Evolutionary conservation across 1,140 invertebrate genomes (phyloP).

Genomic region (Artemia franciscana): DNA sequence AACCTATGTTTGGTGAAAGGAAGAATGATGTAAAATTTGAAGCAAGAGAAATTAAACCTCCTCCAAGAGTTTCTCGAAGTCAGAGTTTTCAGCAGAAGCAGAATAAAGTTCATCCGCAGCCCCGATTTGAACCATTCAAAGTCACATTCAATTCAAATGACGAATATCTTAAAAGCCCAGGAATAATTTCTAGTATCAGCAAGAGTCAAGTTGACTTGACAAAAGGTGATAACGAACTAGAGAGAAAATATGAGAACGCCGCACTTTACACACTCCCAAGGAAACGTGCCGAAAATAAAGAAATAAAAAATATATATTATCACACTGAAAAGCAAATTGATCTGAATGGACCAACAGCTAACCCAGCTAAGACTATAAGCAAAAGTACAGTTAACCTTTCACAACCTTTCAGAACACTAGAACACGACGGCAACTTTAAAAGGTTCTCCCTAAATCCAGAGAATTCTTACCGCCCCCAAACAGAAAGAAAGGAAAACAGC

Average conservation of each 20-base stretch:
- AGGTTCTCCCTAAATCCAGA: neutral
- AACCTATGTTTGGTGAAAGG: neutral
- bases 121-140: neutral
- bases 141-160: constrained; percentile 15
- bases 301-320: neutral
- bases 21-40: no score
- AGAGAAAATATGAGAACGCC: neutral
- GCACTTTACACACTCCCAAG: constrained; percentile 9
- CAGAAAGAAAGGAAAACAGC: neutral
- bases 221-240: constrained; percentile 1
- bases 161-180: constrained; percentile 40
- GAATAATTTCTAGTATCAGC: constrained; percentile 55
- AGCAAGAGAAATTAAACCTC: constrained; percentile 8
- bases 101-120: constrained; percentile 19
- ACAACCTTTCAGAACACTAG: neutral
- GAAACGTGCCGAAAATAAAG: constrained; percentile 2
- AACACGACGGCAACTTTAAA: neutral
- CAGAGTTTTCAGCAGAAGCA: constrained; percentile 60
- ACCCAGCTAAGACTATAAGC: neutral
- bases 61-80: constrained; percentile 46
- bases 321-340: neutral
- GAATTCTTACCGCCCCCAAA: neutral
- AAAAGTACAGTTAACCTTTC: neutral
- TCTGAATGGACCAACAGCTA: neutral
- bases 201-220: constrained; percentile 47